Evolutionary conservation across 2,113 vertebrate species (phyloP).

Genomic region (Globicephala melas): DNA sequence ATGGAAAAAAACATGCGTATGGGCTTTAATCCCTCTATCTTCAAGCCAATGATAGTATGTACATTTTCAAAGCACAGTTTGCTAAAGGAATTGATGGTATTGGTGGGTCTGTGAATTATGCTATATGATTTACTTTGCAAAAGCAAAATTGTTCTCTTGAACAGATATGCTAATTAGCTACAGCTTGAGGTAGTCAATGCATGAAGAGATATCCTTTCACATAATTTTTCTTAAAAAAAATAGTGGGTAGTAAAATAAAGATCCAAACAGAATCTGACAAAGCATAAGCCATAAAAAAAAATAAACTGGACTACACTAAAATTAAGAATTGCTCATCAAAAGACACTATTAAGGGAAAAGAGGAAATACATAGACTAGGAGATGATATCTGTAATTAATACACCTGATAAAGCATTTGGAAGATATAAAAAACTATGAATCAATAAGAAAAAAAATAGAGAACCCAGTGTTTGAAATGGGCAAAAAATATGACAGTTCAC

Average conservation of each 20-base stretch:
- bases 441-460: not conserved
- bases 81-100: not conserved
- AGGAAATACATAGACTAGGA: not conserved
- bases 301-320: not conserved
- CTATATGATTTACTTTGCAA: constrained; percentile 13
- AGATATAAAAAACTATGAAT: not conserved
- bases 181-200: not conserved
- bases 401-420: not conserved
- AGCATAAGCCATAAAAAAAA: not conserved
- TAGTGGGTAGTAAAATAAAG: not conserved
- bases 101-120: not conserved
- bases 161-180: constrained; percentile 9
- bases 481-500: not conserved
- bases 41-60: not conserved
- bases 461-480: not conserved
- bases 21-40: not conserved
- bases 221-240: not conserved
- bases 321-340: not conserved
- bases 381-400: not conserved
- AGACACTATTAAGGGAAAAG: not conserved
- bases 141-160: not conserved
- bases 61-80: constrained; percentile 4
- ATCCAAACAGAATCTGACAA: not conserved
- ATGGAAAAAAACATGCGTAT: not conserved
- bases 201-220: not conserved